Evolutionary conservation across 2,797 vertebrate species (phyloP), one percentile per base, ranked within the genome.

Genomic region (Aphelocoma californica): DNA sequence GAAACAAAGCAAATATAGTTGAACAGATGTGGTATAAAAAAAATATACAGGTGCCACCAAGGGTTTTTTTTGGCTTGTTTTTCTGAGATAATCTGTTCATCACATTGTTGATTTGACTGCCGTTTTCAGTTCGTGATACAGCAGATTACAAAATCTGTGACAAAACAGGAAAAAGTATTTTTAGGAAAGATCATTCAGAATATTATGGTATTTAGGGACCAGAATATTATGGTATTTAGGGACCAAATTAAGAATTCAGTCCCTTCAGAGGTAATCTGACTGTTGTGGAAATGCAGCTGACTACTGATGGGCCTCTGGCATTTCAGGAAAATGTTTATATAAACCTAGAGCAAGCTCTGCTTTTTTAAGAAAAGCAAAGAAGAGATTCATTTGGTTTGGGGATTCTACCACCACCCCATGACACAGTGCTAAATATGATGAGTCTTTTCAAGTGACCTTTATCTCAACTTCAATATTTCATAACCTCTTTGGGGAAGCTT

Each of bases 371-470:
- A 66, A 70, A 70, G 69, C 21, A 26, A 62, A 54, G 28, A 74
- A 36, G 44, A 74, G 29, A 70, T 28, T 72, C 1, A 47, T 88
- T 74, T 56, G 32, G 6, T 66, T 48, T 81, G 36, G 58, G 23
- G 36, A 61, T 93, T 89, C 31, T 77, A 40, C n/a, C 7, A 36
- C n/a, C 36, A 75, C 23, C 44, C 58, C 20, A 3, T 19, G 44
- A 64, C 53, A 71, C 13, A 1, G 2, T 61, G 56, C 51, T 85
- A 58, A 89, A 89, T 80, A 20, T 6, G 0, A 15, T 44, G 15
- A 78, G 60, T 85, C 78, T 94, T 93, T 92, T 77, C 48, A 64
- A 70, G 48, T 91, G 91, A 93, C 81, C 89, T 96, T 93, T 92
- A 79, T 72, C 20, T 88, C 88, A 71, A 66, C 80, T 90, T 94